Evolutionary conservation across 2,888 invertebrate species (phyloP).

Genomic region (Neoitamus cyanurus): DNA sequence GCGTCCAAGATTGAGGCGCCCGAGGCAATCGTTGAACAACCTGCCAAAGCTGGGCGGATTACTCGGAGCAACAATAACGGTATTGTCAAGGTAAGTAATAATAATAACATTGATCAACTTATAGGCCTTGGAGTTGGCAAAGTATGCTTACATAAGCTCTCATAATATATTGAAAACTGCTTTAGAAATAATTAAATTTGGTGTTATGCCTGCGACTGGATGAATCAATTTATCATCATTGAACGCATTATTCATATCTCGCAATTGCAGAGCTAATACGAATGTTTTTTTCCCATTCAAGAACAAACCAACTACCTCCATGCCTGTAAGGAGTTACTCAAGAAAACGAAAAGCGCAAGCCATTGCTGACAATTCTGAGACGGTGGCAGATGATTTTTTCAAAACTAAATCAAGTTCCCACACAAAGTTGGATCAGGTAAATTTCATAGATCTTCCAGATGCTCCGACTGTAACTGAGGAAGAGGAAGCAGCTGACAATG

Average conservation of each 20-base stretch:
- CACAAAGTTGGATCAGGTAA: background rate
- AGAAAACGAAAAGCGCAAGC: slow-evolving; percentile 64
- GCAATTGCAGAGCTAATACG: too few species aligned
- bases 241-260: too few species aligned
- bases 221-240: too few species aligned
- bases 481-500: background rate
- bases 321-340: slow-evolving; percentile 59
- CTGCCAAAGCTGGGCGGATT: slow-evolving; percentile 44
- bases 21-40: background rate
- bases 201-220: too few species aligned
- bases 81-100: slow-evolving; percentile 46
- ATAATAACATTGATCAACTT: too few species aligned
- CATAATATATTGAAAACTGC: too few species aligned
- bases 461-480: slow-evolving; percentile 9
- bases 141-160: too few species aligned
- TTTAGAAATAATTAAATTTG: background rate
- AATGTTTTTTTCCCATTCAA: background rate
- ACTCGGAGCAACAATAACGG: slow-evolving; percentile 52
- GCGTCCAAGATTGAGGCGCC: background rate
- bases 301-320: slow-evolving; percentile 47
- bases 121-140: too few species aligned
- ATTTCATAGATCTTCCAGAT: slow-evolving; percentile 48
- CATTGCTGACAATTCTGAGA: slow-evolving; percentile 54
- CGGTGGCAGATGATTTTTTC: slow-evolving; percentile 50
- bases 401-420: background rate